These are phyloP conservation scores for Margarornis squamiger DNA, from an alignment of 2,797 vertebrate genomes.

Conservation along the genomic window DNA sequence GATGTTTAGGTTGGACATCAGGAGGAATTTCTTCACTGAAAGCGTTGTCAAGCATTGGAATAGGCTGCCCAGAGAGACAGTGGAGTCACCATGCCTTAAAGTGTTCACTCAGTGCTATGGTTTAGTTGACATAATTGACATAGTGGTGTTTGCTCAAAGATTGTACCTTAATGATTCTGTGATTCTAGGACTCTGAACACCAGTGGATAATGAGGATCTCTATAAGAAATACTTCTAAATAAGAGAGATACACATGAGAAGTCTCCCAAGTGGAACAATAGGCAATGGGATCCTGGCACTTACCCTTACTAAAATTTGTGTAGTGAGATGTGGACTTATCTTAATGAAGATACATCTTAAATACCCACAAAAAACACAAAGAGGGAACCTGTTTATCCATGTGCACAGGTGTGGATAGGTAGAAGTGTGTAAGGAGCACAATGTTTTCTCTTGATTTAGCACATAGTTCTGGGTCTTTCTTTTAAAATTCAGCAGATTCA, in stretches of 20 bases:
- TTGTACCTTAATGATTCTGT: too few relatives aligned
- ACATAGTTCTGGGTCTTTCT: not conserved
- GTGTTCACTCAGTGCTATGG: not conserved
- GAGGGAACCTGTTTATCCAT: rapidly evolving
- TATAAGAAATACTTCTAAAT: not conserved
- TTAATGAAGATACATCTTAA: not conserved
- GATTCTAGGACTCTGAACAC: not conserved
- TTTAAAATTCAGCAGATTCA: not conserved
- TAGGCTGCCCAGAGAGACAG: not conserved
- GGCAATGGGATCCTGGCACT: not conserved
- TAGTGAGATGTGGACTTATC: not conserved
- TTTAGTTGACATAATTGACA: not conserved
- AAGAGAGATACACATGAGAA: not conserved
- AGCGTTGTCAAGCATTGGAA: not conserved
- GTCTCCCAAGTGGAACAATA: not conserved
- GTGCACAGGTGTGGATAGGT: not conserved
- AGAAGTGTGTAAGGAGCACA: not conserved
- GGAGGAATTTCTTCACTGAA: not conserved
- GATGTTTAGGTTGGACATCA: not conserved
- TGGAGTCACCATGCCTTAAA: not conserved
- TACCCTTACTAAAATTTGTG: not conserved
- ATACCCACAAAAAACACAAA: not conserved
- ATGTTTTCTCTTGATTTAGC: not conserved
- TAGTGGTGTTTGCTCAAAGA: rapidly evolving
- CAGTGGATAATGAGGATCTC: not conserved